A percentile compares a stretch with the other conserved stretches of the same genome.
These are phyloP conservation scores for Dasypogon diadema DNA, from an alignment of 2,888 invertebrate species.

Conservation along the genomic window DNA sequence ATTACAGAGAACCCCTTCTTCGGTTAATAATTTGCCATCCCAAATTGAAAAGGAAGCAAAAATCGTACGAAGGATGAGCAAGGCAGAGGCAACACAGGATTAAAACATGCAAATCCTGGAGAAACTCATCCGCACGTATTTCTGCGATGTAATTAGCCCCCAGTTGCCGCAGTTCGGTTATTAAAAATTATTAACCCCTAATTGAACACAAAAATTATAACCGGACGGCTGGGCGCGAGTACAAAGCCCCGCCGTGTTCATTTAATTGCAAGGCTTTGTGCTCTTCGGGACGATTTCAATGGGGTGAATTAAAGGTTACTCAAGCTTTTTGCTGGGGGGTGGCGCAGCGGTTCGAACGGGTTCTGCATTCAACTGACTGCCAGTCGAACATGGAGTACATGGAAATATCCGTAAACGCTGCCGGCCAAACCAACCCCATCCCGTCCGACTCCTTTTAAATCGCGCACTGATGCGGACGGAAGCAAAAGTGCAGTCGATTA, in stretches of 20 bases:
- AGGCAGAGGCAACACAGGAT: neutral
- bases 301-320: constrained; percentile 29
- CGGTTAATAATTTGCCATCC: neutral
- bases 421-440: neutral
- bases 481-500: constrained; percentile 31
- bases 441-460: constrained; percentile 22
- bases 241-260: constrained; percentile 26
- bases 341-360: neutral
- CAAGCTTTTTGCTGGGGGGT: neutral
- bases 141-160: constrained; percentile 15
- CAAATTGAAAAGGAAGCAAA: neutral
- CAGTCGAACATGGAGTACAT: too few species aligned
- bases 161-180: neutral
- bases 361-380: too few species aligned
- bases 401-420: neutral
- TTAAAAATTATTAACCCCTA: constrained; percentile 35
- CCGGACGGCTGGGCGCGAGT: neutral
- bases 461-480: constrained; percentile 23
- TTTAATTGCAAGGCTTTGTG: constrained; percentile 24
- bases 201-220: constrained; percentile 29
- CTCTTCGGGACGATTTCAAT: constrained; percentile 22
- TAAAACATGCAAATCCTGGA: neutral
- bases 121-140: constrained; percentile 3
- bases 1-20: constrained; percentile 3
- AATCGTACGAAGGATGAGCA: neutral